A percentile compares a stretch with the other conserved stretches of the same genome.
phyloP scores from a whole-genome alignment of 2,888 invertebrate genomes.

The Acronicta aceris region DNA sequence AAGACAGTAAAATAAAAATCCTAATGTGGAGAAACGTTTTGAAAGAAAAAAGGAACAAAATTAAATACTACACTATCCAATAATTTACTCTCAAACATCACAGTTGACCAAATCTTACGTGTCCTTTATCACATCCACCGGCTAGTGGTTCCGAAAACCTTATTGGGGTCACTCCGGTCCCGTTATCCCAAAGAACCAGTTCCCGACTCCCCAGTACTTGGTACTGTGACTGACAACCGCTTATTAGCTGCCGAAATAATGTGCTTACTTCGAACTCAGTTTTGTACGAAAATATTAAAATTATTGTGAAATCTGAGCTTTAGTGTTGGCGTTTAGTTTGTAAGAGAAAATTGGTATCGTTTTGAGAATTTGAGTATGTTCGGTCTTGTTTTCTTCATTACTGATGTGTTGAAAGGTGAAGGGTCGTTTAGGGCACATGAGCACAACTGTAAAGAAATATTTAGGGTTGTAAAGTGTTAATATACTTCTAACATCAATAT shows the following conservation, averaged over 20 bases:
- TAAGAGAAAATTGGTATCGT: background rate
- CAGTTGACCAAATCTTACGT: slow-evolving; percentile 18
- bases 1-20: no score
- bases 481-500: no score
- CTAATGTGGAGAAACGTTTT: no score
- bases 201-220: slow-evolving; percentile 43
- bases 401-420: background rate
- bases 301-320: slow-evolving; percentile 26
- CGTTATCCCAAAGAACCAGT: slow-evolving; percentile 68
- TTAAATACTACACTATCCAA: background rate
- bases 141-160: slow-evolving; percentile 63
- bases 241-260: slow-evolving; percentile 51
- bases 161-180: slow-evolving; percentile 69
- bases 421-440: no score
- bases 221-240: slow-evolving; percentile 49
- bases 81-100: background rate
- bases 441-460: no score
- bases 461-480: no score
- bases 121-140: slow-evolving; percentile 47
- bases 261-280: slow-evolving; percentile 26
- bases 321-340: slow-evolving; percentile 7
- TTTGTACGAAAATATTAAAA: slow-evolving; percentile 39
- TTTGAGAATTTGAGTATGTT: background rate
- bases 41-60: no score
- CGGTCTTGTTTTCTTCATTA: background rate